A percentile compares a stretch with the other conserved stretches of the same genome.
phyloP scores from a whole-genome alignment of 2,797 vertebrate genomes.

The Neopelma chrysocephalum region DNA sequence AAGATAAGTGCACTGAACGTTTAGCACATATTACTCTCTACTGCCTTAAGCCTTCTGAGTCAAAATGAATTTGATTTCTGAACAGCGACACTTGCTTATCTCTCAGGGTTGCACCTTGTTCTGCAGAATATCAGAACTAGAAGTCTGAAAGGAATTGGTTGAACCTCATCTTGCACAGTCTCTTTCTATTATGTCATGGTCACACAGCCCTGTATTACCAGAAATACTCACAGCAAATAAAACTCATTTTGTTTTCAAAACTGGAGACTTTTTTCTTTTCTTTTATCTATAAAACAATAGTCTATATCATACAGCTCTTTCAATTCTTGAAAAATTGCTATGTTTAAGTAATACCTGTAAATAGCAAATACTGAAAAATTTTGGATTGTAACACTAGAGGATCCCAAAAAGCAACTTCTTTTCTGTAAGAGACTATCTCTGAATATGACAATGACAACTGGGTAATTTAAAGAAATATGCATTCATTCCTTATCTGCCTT shows the following conservation, averaged over 20 bases:
- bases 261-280: not conserved
- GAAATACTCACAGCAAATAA: not conserved
- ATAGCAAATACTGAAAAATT: not conserved
- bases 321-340: not conserved
- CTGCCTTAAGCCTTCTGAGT: not conserved
- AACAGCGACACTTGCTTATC: not conserved
- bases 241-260: conserved; percentile 34
- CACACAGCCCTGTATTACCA: not conserved
- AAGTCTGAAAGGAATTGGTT: not conserved
- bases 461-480: not conserved
- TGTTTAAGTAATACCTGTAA: not conserved
- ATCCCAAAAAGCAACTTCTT: not conserved
- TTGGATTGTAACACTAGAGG: not conserved
- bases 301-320: not conserved
- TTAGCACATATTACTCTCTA: not conserved
- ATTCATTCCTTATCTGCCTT: not conserved
- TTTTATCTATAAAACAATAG: not conserved
- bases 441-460: not conserved
- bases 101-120: not conserved
- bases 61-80: not conserved
- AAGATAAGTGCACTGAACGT: not conserved
- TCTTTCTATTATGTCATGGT: not conserved
- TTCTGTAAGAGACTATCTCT: not conserved
- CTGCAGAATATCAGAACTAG: not conserved
- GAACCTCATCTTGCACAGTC: not conserved